phyloP scores from a whole-genome alignment of 2,797 vertebrate species.

The Urocyon cinereoargenteus region DNA sequence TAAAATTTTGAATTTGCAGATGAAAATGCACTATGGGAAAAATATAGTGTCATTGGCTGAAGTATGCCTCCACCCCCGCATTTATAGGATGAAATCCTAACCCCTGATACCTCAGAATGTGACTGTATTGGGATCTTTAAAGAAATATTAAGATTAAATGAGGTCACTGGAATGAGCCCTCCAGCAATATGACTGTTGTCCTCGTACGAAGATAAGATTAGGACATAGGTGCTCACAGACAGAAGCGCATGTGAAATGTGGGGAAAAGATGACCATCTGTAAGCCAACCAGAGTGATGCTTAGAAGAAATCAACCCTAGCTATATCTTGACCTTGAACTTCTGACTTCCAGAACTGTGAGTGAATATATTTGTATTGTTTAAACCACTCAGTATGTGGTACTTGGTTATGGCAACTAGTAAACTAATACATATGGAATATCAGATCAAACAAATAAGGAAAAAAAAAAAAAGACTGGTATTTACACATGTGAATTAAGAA shows the following conservation, averaged over 20 bases:
- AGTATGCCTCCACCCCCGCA: background rate
- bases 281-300: background rate
- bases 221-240: background rate
- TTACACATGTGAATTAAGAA: background rate
- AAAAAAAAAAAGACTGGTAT: background rate
- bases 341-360: background rate
- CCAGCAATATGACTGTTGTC: background rate
- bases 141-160: background rate
- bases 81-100: background rate
- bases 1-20: background rate
- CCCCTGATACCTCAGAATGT: background rate
- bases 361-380: background rate
- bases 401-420: background rate
- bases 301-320: background rate
- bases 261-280: background rate
- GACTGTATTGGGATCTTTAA: background rate
- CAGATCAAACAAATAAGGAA: background rate
- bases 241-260: background rate
- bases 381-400: background rate
- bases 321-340: background rate
- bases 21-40: background rate
- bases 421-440: background rate
- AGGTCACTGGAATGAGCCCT: rapidly evolving
- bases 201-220: background rate
- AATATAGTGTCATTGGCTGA: background rate